Evolutionary conservation across 2,113 vertebrate species (phyloP).

Genomic region (Apaloderma vittatum): DNA sequence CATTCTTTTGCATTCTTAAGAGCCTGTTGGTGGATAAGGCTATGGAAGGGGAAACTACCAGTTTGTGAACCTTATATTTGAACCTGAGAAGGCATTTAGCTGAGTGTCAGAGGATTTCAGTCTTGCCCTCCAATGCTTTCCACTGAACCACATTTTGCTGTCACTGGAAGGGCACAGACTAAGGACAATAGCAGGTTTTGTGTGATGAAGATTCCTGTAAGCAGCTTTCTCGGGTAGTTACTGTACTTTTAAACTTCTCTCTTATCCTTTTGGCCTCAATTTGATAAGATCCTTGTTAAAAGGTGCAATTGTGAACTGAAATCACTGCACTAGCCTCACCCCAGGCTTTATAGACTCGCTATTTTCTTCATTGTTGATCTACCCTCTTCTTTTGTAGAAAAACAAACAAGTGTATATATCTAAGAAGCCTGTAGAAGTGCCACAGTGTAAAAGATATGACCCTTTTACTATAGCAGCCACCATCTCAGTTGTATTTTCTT

Average conservation of each 20-base stretch:
- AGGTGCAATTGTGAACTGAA: not conserved
- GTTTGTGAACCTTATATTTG: not conserved
- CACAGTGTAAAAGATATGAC: not conserved
- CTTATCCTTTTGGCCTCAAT: not conserved
- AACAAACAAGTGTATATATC: not conserved
- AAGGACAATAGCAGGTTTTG: not conserved
- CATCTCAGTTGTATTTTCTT: conserved; percentile 1
- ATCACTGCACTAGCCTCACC: not conserved
- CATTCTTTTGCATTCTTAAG: not conserved
- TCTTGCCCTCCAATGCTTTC: not conserved
- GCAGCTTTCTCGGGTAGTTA: not conserved
- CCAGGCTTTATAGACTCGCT: not conserved
- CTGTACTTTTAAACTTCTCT: not conserved
- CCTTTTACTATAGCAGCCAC: not conserved
- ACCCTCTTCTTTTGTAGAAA: not conserved
- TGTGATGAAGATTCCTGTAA: not conserved
- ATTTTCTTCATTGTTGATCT: not conserved
- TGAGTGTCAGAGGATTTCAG: not conserved
- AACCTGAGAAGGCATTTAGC: not conserved
- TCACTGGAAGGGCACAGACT: not conserved
- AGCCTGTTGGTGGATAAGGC: not conserved
- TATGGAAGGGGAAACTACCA: not conserved
- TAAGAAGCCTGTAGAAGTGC: not conserved
- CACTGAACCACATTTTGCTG: not conserved
- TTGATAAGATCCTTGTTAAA: not conserved